These are phyloP conservation scores for Drosophila pseudotakahashii DNA, from an alignment of 2,888 invertebrate genomes.

Conservation along the genomic window DNA sequence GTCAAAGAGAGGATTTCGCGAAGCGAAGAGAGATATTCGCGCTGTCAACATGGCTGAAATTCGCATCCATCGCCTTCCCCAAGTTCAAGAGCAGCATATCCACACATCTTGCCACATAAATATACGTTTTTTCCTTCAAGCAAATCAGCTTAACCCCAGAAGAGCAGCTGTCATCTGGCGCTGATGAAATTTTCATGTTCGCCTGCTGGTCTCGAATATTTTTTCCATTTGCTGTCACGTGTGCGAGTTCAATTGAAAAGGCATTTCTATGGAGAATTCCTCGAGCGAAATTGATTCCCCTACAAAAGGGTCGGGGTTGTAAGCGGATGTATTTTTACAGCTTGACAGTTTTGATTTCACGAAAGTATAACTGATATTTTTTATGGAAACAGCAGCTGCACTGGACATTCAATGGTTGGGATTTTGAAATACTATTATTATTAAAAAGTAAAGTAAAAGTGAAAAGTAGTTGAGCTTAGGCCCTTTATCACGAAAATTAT, in stretches of 20 bases:
- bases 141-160: constrained; percentile 38
- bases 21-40: constrained; percentile 28
- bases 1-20: constrained; percentile 62
- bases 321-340: constrained; percentile 41
- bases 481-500: too few species aligned
- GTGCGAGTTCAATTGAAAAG: constrained; percentile 43
- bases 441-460: not conserved
- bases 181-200: constrained; percentile 37
- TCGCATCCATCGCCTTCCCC: constrained; percentile 8
- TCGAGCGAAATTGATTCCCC: constrained; percentile 40
- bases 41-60: constrained; percentile 42
- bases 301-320: not conserved
- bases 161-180: constrained; percentile 32
- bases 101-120: constrained; percentile 8
- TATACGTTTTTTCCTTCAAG: not conserved
- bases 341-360: constrained; percentile 38
- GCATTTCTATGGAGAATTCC: constrained; percentile 34
- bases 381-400: constrained; percentile 32
- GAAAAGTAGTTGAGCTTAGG: not conserved
- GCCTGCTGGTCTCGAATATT: constrained; percentile 14
- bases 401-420: constrained; percentile 14
- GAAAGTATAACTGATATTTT: constrained; percentile 13
- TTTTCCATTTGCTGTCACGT: constrained; percentile 16
- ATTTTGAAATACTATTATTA: not conserved
- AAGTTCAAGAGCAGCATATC: constrained; percentile 40